A percentile compares a stretch with the other conserved stretches of the same genome.
phyloP scores from a whole-genome alignment of 2,888 invertebrate genomes.

The Nebria brevicollis region DNA sequence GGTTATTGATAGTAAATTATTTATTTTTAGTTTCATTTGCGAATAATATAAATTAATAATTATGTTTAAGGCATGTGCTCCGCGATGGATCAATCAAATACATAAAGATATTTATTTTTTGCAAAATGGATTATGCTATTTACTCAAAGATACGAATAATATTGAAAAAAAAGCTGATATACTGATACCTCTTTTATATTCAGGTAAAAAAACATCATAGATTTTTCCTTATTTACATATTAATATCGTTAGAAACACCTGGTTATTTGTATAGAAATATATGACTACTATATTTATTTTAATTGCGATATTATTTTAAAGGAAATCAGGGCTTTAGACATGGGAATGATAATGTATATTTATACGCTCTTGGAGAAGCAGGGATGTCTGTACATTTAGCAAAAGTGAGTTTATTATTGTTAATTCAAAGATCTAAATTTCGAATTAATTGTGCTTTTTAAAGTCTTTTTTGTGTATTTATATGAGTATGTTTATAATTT shows the following conservation, averaged over 20 bases:
- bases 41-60: conserved; percentile 3
- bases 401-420: conserved; percentile 24
- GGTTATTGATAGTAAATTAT: conserved; percentile 59
- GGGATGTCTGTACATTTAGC: conserved; percentile 61
- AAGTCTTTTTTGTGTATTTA: conserved; percentile 39
- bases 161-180: conserved; percentile 55
- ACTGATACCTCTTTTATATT: conserved; percentile 57
- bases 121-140: conserved; percentile 62
- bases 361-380: conserved; percentile 65
- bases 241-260: too few species aligned
- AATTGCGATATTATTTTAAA: conserved; percentile 24
- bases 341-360: conserved; percentile 49
- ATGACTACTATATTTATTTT: background rate
- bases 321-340: conserved; percentile 47
- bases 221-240: too few species aligned
- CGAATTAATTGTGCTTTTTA: too few species aligned
- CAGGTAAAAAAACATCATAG: conserved; percentile 29
- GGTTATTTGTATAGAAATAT: background rate
- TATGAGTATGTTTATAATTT: conserved; percentile 49
- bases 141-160: conserved; percentile 58
- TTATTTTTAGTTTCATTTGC: background rate
- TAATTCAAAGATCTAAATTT: too few species aligned
- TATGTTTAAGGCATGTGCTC: conserved; percentile 58
- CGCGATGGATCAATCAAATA: conserved; percentile 54
- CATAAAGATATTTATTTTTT: conserved; percentile 49